A percentile compares a stretch with the other conserved stretches of the same genome.
phyloP scores from a whole-genome alignment of 2,888 invertebrate species.

The Tachystola acroxantha region DNA sequence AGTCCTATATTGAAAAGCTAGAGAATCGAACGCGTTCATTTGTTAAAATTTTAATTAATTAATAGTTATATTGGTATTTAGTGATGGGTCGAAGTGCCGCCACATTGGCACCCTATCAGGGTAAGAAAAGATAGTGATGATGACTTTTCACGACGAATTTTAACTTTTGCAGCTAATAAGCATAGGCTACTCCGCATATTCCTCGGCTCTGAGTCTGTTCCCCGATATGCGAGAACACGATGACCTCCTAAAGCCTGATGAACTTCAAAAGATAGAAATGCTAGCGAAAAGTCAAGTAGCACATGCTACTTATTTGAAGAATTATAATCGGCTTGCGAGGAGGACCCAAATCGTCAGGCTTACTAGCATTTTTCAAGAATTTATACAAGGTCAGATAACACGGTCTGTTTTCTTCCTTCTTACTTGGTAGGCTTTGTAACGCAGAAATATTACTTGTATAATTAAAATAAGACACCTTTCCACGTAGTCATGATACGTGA shows the following conservation, averaged over 20 bases:
- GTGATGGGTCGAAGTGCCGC: too few relatives aligned
- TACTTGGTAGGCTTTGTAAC: not conserved
- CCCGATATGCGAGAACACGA: constrained; percentile 70
- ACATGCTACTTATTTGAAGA: constrained; percentile 36
- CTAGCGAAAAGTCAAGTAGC: constrained; percentile 41
- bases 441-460: too few relatives aligned
- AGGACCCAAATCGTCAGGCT: constrained; percentile 37
- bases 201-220: constrained; percentile 65
- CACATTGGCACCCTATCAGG: too few relatives aligned
- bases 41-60: too few relatives aligned
- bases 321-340: constrained; percentile 29
- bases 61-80: too few relatives aligned
- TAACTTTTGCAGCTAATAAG: constrained; percentile 50
- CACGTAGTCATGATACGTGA: too few relatives aligned
- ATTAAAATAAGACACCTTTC: too few relatives aligned
- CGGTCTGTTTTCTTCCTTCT: not conserved
- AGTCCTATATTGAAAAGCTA: constrained; percentile 13
- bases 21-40: too few relatives aligned
- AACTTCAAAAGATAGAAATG: constrained; percentile 41
- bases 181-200: constrained; percentile 59
- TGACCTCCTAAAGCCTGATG: constrained; percentile 46
- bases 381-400: constrained; percentile 39
- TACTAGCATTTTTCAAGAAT: constrained; percentile 50
- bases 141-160: too few relatives aligned
- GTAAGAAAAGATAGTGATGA: too few relatives aligned